Conservation (phyloP, 2,113 vertebrate genomes). For the Guaruba guarouba region DNA sequence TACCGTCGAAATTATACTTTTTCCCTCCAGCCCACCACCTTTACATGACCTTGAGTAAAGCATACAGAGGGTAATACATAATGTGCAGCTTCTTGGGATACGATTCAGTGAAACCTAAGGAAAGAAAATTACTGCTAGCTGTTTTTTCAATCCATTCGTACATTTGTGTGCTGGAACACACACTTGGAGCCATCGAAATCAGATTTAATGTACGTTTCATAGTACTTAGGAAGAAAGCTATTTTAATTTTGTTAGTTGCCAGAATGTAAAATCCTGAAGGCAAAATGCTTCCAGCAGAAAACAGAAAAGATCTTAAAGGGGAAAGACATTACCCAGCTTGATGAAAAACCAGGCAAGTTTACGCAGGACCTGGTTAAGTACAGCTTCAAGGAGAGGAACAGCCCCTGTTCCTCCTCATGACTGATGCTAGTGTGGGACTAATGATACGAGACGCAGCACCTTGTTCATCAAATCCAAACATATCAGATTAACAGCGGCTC, state of each 20-base stretch:
- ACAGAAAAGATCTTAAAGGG: conserved; percentile 16
- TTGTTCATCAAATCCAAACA: neutral
- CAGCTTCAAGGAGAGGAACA: neutral
- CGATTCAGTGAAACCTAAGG: conserved; percentile 35
- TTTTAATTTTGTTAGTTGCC: conserved; percentile 65
- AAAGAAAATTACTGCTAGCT: conserved; percentile 60
- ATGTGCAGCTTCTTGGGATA: conserved; percentile 19
- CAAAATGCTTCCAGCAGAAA: conserved; percentile 43
- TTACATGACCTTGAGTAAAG: conserved; percentile 43
- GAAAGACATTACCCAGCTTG: neutral
- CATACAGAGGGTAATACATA: conserved; percentile 2
- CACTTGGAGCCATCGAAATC: conserved; percentile 49
- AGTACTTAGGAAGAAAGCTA: conserved; percentile 60
- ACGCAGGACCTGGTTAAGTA: neutral
- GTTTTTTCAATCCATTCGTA: conserved; percentile 49
- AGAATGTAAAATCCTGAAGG: conserved; percentile 58
- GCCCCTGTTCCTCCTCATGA: neutral
- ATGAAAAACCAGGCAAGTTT: neutral
- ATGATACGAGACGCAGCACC: neutral
- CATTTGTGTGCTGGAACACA: conserved; percentile 56
- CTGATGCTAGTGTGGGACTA: neutral
- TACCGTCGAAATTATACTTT: conserved; percentile 12
- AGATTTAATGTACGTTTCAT: conserved; percentile 57
- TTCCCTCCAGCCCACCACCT: conserved; percentile 31
- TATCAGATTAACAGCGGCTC: neutral